Evolutionary conservation across 2,113 vertebrate genomes (phyloP).

Genomic region (Alosa alosa): DNA sequence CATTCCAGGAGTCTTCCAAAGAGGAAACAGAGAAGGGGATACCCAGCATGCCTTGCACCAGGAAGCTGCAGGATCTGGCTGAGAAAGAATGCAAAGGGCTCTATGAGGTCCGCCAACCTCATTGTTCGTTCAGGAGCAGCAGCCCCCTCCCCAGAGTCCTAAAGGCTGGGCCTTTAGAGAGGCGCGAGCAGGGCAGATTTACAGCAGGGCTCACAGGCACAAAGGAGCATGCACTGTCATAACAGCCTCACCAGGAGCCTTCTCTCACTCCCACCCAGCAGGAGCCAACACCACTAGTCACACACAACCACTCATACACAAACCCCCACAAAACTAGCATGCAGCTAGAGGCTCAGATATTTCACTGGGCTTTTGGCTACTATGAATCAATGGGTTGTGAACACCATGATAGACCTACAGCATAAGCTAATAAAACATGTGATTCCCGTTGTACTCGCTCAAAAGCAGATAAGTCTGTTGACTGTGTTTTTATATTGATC

Average conservation of each 20-base stretch:
- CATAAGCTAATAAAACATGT: background rate
- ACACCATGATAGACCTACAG: background rate
- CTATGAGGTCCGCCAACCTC: conserved; percentile 63
- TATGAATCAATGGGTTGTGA: background rate
- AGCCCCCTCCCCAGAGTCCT: conserved; percentile 62
- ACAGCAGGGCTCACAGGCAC: conserved; percentile 59
- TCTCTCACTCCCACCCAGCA: conserved; percentile 47
- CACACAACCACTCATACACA: conserved; percentile 52
- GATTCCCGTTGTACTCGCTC: background rate
- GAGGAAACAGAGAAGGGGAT: conserved; percentile 51
- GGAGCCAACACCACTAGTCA: conserved; percentile 50
- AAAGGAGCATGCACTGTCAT: conserved; percentile 63
- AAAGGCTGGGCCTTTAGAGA: conserved; percentile 67
- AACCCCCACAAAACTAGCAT: conserved; percentile 24
- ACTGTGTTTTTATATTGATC: background rate
- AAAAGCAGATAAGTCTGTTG: background rate
- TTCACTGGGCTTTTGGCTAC: background rate
- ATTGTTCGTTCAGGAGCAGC: conserved; percentile 68
- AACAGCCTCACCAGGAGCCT: conserved; percentile 60
- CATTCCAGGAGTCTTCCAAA: conserved; percentile 32
- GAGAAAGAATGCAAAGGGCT: conserved; percentile 69
- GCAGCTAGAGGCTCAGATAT: background rate
- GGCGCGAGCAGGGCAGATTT: conserved; percentile 66
- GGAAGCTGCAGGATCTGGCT: conserved; percentile 44
- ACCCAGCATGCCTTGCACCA: conserved; percentile 60